Evolutionary conservation across 2,797 vertebrate genomes (phyloP), one percentile per base, ranked within the genome.

Genomic region (Danionella dracula): DNA sequence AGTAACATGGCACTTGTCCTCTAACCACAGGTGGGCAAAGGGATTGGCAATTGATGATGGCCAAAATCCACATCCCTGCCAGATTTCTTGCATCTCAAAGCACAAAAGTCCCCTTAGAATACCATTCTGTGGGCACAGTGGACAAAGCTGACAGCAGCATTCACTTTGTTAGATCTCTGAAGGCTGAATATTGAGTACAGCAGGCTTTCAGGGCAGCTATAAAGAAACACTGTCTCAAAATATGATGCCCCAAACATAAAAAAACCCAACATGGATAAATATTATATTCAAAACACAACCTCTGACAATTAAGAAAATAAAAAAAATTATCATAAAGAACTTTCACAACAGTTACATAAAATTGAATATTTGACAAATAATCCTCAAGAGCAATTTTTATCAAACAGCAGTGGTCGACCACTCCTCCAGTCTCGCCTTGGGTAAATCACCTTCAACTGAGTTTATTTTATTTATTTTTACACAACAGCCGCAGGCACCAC

Each of bases 81-180:
- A 75, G 40, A 53, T 37, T 80, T 72, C 83, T 78, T 79, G 80
- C 76, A 66, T 73, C 72, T 66, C 70, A 69, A 34, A 66, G 45
- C 79, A 55, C 70, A 75, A 82, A 53, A 50, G 53, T 37, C 32
- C 38, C 76, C 75, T 74, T 5, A 86, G n/a, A n/a, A 61, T 69
- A 73, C 86, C 77, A 87, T 70, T 73, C 71, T 72, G 76, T 8
- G 40, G 69, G 72, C 16, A 81, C 80, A 27, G 23, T 1, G n/a
- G 15, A 79, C 75, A 80, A 84, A 87, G 82, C 82, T 84, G 82
- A 79, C 73, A 71, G 75, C n/a, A 27, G 23, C n/a, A 15, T 21
- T 45, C 2, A 8, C 68, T 21, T 29, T 53, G 17, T 16, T 2
- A 40, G 50, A 51, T 40, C 69, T 73, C 73, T 67, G 66, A n/a